Base-by-base conservation (phyloP, 2,888 invertebrate species). In the Gastrophysa polygoni region DNA sequence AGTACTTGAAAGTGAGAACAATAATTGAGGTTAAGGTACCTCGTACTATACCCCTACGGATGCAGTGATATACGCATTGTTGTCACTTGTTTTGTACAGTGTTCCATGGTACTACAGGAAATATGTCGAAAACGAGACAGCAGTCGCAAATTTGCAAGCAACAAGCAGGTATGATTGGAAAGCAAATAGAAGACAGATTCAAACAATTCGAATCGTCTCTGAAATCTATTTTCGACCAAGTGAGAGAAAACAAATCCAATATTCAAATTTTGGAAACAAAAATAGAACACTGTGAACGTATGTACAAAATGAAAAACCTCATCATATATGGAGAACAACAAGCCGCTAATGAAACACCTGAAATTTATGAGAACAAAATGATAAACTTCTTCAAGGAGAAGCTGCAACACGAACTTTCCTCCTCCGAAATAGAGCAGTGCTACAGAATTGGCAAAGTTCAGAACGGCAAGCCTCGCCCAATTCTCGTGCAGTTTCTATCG, bases 131-230 rank as follows among this genome's bases (percentile, higher is more conserved):
- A 46, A 46, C 46, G 20, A 46, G 46, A 18, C 46, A 17, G 16
- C 18, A 46, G 18, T 17, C 18, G 7, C 46, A 46, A 46, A 46
- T 46, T 46, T 46, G 7, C 18, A 46, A 46, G 20, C 46, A 46
- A 18, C 46, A 46, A 46, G 46, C 46, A 17, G 20, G 4, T 18
- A 46, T 17, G 46, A 46, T 46, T 46, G 46, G 20, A 18, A 46
- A 46, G 46, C 46, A 46, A 18, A 46, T 46, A 11, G 46, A 46
- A 46, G 46, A 46, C 16, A 46, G 46, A 46, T 46, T 46, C 46
- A 46, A 17, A 46, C 16, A 46, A 17, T 46, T 46, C 18, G 46
- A 46, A 46, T 46, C 46, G 46, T 46, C 7, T 20, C 17, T 46
- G 17, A 46, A 46, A 16, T 24, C 24, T 24, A 24, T 24, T 24